Base-by-base conservation (phyloP, 2,888 invertebrate species). In the Elmis aenea region DNA sequence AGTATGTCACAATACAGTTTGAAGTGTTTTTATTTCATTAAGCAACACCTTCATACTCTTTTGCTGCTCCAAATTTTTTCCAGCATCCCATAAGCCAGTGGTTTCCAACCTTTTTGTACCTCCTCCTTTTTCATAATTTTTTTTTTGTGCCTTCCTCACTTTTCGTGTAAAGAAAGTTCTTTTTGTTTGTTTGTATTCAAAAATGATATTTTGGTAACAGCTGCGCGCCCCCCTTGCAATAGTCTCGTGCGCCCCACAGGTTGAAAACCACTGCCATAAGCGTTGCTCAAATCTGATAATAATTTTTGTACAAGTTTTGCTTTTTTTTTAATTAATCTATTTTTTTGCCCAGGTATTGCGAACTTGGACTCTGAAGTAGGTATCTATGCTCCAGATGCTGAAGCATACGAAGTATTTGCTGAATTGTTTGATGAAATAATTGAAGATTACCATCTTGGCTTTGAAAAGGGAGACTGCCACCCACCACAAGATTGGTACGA, bases 341-440 rank as follows among this genome's bases (percentile, higher is more conserved):
- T 12, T 26, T 24, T 12, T 10, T 34, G 3, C 8, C 6, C 50
- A 76, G 79, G 81, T 36, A 66, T 81, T 16, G 74, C 73, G 57
- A 81, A 84, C 64, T 68, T 75, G 29, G 81, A 83, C 62, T 79
- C 80, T 25, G 73, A 75, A 12, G 69, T 79, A 25, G 83, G 82
- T 26, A 61, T 81, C 26, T 82, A 82, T 57, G 82, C 83, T 1
- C 74, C 79, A 3, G 82, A 83, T 61, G 75, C 79, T 2, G 79
- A 82, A 51, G 70, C 79, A n/a, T 84, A 83, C 67, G 66, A 68
- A 16, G 66, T 75, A 20, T 84, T 83, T 59, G 70, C 71, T 34
- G 73, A 73, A 13, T 66, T 85, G 33, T 83, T 84, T 62, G 75
- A 82, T 64, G 76, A 77, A 11, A 72, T 83, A 51, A 83, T 84